Conservation (phyloP, 92 coral and sea anemone species). For the Phymanthus crucifer region DNA sequence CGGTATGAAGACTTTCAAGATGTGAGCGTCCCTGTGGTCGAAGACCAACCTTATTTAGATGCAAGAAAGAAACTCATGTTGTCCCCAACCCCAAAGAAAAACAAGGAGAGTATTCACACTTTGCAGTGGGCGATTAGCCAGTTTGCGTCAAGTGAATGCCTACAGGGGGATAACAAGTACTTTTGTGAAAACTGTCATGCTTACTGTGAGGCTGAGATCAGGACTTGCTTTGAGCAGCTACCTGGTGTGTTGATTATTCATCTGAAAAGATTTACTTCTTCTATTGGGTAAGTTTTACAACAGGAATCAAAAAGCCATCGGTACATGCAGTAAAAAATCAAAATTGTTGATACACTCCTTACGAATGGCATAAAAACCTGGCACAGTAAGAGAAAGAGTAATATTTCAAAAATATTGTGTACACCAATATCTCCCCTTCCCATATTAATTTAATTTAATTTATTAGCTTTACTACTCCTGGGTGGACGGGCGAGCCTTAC, state of each 20-base stretch:
- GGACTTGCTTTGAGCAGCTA: conserved; percentile 87
- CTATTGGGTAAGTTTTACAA: conserved; percentile 70
- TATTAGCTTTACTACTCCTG: no score
- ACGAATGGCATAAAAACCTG: no score
- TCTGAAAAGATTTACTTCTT: conserved; percentile 88
- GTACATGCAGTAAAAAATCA: no score
- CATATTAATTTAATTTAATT: no score
- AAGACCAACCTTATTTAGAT: conserved; percentile 51
- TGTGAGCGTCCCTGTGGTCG: conserved; percentile 93
- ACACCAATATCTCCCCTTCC: no score
- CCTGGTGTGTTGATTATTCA: conserved; percentile 84
- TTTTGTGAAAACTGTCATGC: conserved; percentile 92
- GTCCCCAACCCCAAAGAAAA: conserved; percentile 81
- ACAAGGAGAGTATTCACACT: conserved; percentile 42
- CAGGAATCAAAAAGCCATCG: no score
- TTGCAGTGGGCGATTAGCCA: conserved; percentile 92
- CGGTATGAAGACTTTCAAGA: conserved; percentile 90
- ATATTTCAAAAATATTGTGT: no score
- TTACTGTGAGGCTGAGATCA: conserved; percentile 89
- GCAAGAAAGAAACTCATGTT: conserved; percentile 49
- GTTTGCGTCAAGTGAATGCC: conserved; percentile 88
- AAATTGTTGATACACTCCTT: no score
- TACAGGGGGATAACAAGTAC: conserved; percentile 89
- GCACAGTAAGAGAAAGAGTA: no score
- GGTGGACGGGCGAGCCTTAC: no score